These are phyloP conservation scores for Drosophila subpulchrella DNA, from an alignment of 1,140 invertebrate genomes.

Conservation along the genomic window DNA sequence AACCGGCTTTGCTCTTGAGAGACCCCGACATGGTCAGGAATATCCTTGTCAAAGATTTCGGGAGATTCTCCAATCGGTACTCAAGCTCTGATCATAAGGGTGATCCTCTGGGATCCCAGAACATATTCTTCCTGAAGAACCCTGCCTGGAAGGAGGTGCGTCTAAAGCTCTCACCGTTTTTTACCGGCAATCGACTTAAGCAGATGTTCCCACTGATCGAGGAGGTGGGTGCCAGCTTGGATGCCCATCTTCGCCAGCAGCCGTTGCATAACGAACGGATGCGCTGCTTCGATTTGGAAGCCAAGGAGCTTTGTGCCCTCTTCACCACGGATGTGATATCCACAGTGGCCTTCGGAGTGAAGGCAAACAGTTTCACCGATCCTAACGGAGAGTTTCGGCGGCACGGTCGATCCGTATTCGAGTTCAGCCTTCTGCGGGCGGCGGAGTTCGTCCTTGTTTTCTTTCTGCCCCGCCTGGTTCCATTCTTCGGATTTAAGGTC, in stretches of 20 bases:
- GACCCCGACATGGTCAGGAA: conserved; percentile 85
- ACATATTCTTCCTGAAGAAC: conserved; percentile 79
- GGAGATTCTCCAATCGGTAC: conserved; percentile 76
- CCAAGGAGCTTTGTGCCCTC: conserved; percentile 85
- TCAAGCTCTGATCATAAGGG: conserved; percentile 85
- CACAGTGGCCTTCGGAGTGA: conserved; percentile 87
- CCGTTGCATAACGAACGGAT: conserved; percentile 56
- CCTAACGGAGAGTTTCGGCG: conserved; percentile 85
- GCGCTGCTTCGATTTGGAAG: conserved; percentile 71
- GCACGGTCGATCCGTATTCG: conserved; percentile 85
- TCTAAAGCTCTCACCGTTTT: conserved; percentile 86
- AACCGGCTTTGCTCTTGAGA: conserved; percentile 85
- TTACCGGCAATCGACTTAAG: conserved; percentile 86
- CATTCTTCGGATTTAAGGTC: conserved; percentile 69
- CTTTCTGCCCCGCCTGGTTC: conserved; percentile 81
- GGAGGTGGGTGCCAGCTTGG: conserved; percentile 77
- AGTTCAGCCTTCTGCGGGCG: conserved; percentile 85
- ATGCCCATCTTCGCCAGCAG: conserved; percentile 65
- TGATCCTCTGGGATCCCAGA: conserved; percentile 72
- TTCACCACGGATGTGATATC: conserved; percentile 88
- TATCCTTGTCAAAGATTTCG: conserved; percentile 86
- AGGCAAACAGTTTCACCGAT: conserved; percentile 86
- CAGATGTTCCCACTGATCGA: conserved; percentile 86
- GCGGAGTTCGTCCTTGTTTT: conserved; percentile 85
- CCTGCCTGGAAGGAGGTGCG: conserved; percentile 86